Percentiles rank a stretch among this genome's conserved stretches.
These are phyloP conservation scores for Tyrannus savana DNA, from an alignment of 2,113 vertebrate species.

Conservation along the genomic window DNA sequence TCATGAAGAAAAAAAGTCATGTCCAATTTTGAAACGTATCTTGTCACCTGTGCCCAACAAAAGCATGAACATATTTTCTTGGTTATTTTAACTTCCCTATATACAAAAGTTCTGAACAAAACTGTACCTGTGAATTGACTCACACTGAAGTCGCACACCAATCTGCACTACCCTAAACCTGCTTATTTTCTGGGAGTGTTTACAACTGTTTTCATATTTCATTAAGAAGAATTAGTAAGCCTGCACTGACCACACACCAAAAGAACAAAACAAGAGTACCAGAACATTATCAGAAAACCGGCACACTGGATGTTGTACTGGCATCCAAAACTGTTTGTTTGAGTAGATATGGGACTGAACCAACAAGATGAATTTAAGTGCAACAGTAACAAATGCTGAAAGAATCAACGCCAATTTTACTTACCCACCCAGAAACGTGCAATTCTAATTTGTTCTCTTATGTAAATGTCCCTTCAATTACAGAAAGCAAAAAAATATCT, in stretches of 20 bases:
- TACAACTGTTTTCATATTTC: background rate
- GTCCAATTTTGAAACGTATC: background rate
- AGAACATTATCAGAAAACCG: background rate
- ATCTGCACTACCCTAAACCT: background rate
- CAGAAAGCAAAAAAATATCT: background rate
- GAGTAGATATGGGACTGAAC: background rate
- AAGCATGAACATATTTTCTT: background rate
- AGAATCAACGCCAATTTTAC: background rate
- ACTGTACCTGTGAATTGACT: background rate
- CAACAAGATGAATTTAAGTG: background rate
- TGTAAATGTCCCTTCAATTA: background rate
- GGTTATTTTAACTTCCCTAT: background rate
- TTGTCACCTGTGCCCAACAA: background rate
- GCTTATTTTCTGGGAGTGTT: background rate
- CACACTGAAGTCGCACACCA: background rate
- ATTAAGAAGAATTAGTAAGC: background rate
- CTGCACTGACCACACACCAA: fast-evolving
- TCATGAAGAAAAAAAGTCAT: background rate
- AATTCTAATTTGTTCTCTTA: background rate
- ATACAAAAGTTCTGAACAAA: background rate
- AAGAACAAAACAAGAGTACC: background rate
- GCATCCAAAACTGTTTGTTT: background rate
- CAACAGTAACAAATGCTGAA: background rate
- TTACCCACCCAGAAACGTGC: background rate
- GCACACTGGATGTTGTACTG: background rate